Base-by-base conservation (phyloP, 2,797 vertebrate genomes). In the Protonibea diacanthus region DNA sequence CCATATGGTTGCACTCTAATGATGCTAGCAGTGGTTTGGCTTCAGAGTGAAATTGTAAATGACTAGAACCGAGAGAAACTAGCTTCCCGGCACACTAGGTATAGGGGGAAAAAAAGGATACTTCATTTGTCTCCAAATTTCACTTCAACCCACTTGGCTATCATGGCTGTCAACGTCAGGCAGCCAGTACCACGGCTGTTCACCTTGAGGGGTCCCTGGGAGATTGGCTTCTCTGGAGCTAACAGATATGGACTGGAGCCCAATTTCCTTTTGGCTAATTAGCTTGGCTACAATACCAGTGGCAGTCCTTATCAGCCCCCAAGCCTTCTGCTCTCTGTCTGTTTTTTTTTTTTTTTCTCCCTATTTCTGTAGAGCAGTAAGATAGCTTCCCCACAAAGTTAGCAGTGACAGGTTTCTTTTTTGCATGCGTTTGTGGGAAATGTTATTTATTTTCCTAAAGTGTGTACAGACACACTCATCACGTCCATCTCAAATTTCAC, bases 241-340 rank as follows among this genome's bases (percentile, higher is more conserved):
- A 88, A 90, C 89, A 82, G 94, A 94, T 95, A 94, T 94, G 93
- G 93, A 94, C 84, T 64, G 78, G 69, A 71, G 87, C 92, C 94
- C 93, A 94, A 94, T 94, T 94, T 94, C 92, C 92, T 93, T 88
- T 92, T 82, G 92, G 94, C 90, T 95, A 95, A 96, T 96, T 95
- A 95, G 87, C 88, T 94, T 93, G 93, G 92, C 92, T 87, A 91
- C 84, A 90, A 86, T 92, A 91, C 81, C 82, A 70, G 89, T 87
- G 75, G 88, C 83, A 90, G 87, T 85, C 87, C 90, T 94, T 95
- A 95, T 95, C 93, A 76, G 82, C 78, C 86, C 78, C 70, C 53
- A 25, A 88, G 89, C 89, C 87, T 86, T 88, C 83, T 92, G 89
- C 84, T 89, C 74, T 63, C 77, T 57, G 53, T 74, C 61, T 82